Conservation (phyloP, 2,888 invertebrate species). For the Dynastes grantii region DNA sequence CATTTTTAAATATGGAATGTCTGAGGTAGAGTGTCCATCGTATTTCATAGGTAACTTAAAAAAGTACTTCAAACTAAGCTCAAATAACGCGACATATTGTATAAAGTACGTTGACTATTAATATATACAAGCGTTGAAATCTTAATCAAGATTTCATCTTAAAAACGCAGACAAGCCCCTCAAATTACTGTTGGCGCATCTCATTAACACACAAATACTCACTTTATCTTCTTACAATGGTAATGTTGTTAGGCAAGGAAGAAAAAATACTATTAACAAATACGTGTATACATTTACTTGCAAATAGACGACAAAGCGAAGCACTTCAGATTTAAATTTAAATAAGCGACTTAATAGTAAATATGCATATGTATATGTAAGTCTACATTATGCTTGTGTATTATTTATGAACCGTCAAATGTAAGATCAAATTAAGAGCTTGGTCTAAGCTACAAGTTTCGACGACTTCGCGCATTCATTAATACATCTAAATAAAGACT, state of each 20-base stretch:
- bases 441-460: conserved; percentile 8
- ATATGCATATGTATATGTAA: conserved; percentile 7
- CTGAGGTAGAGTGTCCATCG: too few species aligned
- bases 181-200: not conserved
- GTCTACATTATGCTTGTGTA: conserved; percentile 5
- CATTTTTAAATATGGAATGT: too few species aligned
- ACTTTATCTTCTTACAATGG: not conserved
- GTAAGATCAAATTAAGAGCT: conserved; percentile 26
- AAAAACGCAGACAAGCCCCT: not conserved
- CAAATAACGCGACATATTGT: not conserved
- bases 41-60: not conserved
- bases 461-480: conserved; percentile 25
- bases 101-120: not conserved
- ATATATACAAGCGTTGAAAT: not conserved
- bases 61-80: not conserved
- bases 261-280: not conserved
- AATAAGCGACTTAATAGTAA: not conserved
- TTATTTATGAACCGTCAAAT: conserved; percentile 36
- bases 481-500: conserved; percentile 31
- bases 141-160: not conserved
- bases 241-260: not conserved
- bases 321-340: conserved; percentile 5
- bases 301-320: not conserved
- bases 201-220: not conserved
- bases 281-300: not conserved